These are phyloP conservation scores for Aurelia aurita DNA, from an alignment of 30 jellyfish, hydroid and myxozoan species.

Conservation along the genomic window DNA sequence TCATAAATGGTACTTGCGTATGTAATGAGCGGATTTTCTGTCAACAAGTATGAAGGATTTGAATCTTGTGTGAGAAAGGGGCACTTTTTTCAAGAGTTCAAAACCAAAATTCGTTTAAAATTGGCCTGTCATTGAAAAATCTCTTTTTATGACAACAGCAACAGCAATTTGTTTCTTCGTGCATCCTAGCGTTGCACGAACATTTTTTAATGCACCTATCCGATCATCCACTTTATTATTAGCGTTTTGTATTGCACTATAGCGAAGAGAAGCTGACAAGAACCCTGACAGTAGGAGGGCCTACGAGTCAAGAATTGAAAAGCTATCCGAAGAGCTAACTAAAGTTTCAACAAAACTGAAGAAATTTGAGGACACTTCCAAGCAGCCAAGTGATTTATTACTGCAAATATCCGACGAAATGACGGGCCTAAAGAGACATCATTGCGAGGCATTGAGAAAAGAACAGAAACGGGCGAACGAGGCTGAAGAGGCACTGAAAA, in stretches of 20 bases:
- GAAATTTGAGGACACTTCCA: constrained; percentile 49
- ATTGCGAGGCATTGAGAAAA: constrained; percentile 50
- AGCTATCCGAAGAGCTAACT: constrained; percentile 74
- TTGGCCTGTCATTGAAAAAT: no score
- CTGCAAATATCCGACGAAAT: constrained; percentile 73
- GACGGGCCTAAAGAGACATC: constrained; percentile 67
- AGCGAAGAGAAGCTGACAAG: constrained; percentile 58
- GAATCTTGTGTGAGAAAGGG: no score
- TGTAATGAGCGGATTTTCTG: no score
- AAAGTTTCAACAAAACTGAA: constrained; percentile 53
- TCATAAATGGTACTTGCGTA: no score
- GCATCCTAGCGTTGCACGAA: no score
- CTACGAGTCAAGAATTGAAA: constrained; percentile 64
- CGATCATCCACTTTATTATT: no score
- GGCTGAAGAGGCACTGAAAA: constrained; percentile 87
- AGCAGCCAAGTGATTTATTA: constrained; percentile 61
- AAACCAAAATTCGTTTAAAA: no score
- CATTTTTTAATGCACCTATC: no score
- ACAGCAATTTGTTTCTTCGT: no score
- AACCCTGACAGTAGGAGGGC: constrained; percentile 22
- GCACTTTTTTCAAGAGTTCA: no score
- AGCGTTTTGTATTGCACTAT: background rate
- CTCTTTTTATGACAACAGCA: no score
- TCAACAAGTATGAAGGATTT: no score
- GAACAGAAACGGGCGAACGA: constrained; percentile 86